Evolutionary conservation across 2,888 invertebrate species (phyloP), one percentile per base, ranked within the genome.

Genomic region (Stenichneumon culpator): DNA sequence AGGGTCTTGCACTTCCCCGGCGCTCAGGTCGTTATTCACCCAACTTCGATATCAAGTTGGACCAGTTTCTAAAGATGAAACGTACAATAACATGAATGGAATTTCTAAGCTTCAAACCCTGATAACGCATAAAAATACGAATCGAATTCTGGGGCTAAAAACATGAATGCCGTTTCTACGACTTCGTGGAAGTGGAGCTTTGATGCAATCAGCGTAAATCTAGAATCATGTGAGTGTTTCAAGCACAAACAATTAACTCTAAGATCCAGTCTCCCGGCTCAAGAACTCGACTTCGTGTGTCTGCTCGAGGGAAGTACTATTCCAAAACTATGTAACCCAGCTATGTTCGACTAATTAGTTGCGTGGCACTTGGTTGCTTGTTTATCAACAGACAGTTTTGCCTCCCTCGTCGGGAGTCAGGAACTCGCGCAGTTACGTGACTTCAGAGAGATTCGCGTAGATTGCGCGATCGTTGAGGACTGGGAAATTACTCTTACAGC

Each of bases 301-400:
- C 50, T 47, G 52, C 50, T 28, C 14, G n/a, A 50, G 14, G n/a
- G 28, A 47, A 69, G 50, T 69, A 57, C 14, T 25, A 57, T 50
- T 67, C 25, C 50, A n/a, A 47, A 32, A 50, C 36, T 50, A 50
- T 60, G 28, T 69, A 39, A 69, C 50, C 47, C 14, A 57, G n/a
- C 14, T 28, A 16, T 5, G 69, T 69, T 69, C 28, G 28, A 19
- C 47, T 69, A 69, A 50, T 68, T 68, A 68, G 39, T 69, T 69
- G 22, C 50, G 47, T 50, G 28, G n/a, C 50, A 25, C 47, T 69
- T 69, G 28, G 69, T 52, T 50, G 28, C 69, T 69, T 47, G 50
- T 50, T 69, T 50, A 69, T 50, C 69, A 69, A 25, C 50, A 28
- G n/a, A 28, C 28, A 69, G 50, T 50, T 50, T 69, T 50, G 22